phyloP scores from a whole-genome alignment of 2,113 vertebrate species.

The Hylia prasina region DNA sequence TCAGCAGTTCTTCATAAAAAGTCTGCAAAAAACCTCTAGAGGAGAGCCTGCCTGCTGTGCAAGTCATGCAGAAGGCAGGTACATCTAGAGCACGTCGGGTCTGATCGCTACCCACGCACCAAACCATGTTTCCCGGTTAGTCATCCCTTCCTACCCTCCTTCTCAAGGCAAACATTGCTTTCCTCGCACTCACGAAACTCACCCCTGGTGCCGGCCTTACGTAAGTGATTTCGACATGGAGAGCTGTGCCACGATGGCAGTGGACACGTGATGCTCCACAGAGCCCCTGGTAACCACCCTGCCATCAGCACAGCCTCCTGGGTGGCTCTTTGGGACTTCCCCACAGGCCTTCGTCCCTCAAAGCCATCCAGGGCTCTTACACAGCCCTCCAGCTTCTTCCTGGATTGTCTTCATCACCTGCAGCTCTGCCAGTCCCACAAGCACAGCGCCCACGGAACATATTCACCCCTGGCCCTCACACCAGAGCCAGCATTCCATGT shows the following conservation, averaged over 20 bases:
- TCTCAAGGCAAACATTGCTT: background rate
- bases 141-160: background rate
- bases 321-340: background rate
- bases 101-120: background rate
- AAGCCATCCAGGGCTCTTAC: background rate
- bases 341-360: fast-evolving
- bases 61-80: background rate
- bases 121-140: background rate
- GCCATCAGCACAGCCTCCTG: fast-evolving
- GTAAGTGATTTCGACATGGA: background rate
- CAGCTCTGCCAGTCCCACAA: background rate
- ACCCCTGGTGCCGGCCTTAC: background rate
- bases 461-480: background rate
- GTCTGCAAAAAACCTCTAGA: background rate
- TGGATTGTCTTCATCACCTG: background rate
- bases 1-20: background rate
- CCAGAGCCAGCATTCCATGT: background rate
- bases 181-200: background rate
- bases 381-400: background rate
- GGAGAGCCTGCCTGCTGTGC: background rate
- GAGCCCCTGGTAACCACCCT: background rate
- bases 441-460: background rate
- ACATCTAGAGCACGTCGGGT: background rate
- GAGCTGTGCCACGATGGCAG: background rate
- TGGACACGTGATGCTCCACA: background rate